phyloP scores from a whole-genome alignment of 2,797 vertebrate species.

The Steatocranus sp. region DNA sequence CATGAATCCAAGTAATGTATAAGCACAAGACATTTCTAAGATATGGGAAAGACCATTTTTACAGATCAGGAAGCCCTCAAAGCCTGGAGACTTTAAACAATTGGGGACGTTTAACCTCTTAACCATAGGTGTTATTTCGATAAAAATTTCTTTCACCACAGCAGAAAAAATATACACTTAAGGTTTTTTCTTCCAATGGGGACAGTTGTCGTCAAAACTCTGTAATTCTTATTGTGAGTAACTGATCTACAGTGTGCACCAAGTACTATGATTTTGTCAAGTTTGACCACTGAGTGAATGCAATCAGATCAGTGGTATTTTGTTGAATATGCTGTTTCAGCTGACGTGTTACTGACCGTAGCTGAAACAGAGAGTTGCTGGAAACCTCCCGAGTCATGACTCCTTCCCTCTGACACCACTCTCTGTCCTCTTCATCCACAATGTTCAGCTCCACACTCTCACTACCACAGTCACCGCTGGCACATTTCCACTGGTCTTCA shows the following conservation, averaged over 20 bases:
- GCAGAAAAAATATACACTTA: not conserved
- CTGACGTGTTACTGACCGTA: not conserved
- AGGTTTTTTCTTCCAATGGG: not conserved
- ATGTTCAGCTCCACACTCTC: not conserved
- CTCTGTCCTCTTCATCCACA: not conserved
- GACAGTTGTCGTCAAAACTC: not conserved
- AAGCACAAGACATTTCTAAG: not conserved
- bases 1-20: rapidly evolving
- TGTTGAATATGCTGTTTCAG: not conserved
- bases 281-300: not conserved
- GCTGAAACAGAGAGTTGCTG: not conserved
- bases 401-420: constrained; percentile 30
- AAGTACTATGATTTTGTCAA: not conserved
- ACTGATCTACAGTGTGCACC: not conserved
- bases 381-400: not conserved
- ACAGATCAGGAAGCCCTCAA: not conserved
- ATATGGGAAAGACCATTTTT: not conserved
- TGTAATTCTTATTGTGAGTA: not conserved
- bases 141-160: not conserved
- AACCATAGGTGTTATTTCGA: rapidly evolving
- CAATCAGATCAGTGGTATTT: not conserved
- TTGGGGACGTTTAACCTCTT: not conserved
- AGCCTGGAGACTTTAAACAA: not conserved
- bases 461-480: not conserved
- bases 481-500: rapidly evolving